These are phyloP conservation scores for Sarcophaga rosellei DNA, from an alignment of 2,888 invertebrate genomes.

Conservation along the genomic window DNA sequence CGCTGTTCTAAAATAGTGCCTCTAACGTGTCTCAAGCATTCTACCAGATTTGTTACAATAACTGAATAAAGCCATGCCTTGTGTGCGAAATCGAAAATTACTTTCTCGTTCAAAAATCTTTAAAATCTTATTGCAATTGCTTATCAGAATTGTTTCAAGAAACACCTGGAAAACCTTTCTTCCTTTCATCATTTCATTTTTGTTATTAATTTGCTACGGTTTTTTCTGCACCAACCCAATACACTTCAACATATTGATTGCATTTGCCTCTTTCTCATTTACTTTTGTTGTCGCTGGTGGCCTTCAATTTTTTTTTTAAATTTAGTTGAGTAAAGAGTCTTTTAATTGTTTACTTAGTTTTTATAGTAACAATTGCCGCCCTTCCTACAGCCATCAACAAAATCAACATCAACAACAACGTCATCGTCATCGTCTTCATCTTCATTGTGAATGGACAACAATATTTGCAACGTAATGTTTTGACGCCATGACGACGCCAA, in stretches of 20 bases:
- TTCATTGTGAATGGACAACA: conserved; percentile 2
- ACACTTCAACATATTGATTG: background rate
- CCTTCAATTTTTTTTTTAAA: conserved; percentile 21
- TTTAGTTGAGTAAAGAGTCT: conserved; percentile 50
- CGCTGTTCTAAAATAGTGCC: too few species aligned
- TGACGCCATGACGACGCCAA: conserved; percentile 60
- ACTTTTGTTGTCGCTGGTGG: background rate
- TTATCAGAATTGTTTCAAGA: too few species aligned
- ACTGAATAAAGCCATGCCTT: too few species aligned
- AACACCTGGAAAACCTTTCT: too few species aligned
- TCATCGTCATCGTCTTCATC: background rate
- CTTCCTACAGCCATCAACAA: conserved; percentile 18
- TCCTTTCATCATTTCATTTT: background rate
- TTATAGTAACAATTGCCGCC: conserved; percentile 18
- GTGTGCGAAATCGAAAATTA: too few species aligned
- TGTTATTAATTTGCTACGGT: background rate
- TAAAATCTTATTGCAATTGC: too few species aligned
- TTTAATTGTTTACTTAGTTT: conserved; percentile 63
- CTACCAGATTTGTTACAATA: too few species aligned
- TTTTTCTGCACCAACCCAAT: background rate
- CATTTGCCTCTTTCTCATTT: background rate
- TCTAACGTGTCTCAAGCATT: too few species aligned
- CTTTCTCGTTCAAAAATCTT: too few species aligned
- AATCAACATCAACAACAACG: conserved; percentile 17
- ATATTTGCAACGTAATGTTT: background rate